Percentiles rank a stretch among this genome's conserved stretches.
These are phyloP conservation scores for Zalophus californianus DNA, from an alignment of 2,797 vertebrate species.

Conservation along the genomic window DNA sequence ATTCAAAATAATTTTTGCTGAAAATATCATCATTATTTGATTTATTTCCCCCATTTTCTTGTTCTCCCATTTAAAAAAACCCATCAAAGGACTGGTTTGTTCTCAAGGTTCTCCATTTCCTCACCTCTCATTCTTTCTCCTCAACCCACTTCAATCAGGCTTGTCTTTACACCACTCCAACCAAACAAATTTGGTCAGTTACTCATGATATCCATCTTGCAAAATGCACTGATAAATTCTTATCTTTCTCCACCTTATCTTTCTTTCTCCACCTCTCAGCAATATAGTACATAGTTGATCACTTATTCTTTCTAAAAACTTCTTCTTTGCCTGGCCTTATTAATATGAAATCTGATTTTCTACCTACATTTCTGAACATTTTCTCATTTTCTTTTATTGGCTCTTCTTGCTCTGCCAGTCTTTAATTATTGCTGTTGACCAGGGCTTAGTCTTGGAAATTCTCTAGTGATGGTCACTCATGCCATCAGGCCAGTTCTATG, in stretches of 20 bases:
- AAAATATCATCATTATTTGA: neutral
- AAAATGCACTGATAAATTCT: neutral
- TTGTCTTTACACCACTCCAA: neutral
- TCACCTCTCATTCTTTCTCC: neutral
- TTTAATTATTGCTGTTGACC: neutral
- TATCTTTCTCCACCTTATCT: neutral
- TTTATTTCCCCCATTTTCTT: neutral
- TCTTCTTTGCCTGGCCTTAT: neutral
- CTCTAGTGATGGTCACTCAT: neutral
- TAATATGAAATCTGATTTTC: neutral
- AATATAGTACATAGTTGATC: neutral
- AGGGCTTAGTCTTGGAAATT: neutral
- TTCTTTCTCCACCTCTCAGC: neutral
- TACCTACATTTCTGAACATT: too few relatives aligned
- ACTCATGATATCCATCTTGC: neutral
- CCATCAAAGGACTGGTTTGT: neutral
- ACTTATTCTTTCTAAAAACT: neutral
- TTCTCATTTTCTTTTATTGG: neutral
- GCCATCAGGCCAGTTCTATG: neutral
- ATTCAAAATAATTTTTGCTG: neutral
- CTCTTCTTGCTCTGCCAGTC: neutral
- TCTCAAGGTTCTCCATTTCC: neutral
- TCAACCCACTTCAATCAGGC: neutral
- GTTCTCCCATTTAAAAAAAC: neutral
- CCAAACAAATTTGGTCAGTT: neutral